Conservation (phyloP, 2,113 vertebrate genomes). For the Protobothrops flavoviridis region DNA sequence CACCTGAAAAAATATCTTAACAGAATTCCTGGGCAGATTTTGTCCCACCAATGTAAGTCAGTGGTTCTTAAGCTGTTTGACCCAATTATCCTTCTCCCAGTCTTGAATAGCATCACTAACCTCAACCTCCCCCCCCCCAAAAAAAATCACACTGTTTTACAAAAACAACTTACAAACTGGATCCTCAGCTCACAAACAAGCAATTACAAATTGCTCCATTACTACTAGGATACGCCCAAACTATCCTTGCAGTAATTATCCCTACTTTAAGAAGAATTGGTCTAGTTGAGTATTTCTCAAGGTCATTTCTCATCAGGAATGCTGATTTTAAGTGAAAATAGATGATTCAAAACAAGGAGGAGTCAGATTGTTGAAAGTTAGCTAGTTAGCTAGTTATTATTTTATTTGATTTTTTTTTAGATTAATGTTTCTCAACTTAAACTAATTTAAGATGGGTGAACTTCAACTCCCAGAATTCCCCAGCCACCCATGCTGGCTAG, state of each 20-base stretch:
- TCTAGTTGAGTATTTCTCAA: background rate
- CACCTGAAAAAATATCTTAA: background rate
- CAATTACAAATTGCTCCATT: background rate
- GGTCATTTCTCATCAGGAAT: background rate
- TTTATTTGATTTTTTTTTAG: background rate
- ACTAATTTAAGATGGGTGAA: background rate
- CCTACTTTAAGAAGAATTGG: background rate
- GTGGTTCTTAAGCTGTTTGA: background rate
- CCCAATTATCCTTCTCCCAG: background rate
- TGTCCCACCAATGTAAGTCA: background rate
- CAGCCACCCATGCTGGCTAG: background rate
- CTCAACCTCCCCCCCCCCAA: rapidly evolving
- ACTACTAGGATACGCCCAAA: background rate
- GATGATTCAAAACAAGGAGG: background rate
- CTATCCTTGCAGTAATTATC: background rate
- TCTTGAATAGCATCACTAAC: background rate
- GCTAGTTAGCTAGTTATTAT: background rate
- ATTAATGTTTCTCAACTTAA: background rate
- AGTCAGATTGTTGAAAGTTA: background rate
- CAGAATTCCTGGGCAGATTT: background rate
- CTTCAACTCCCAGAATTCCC: background rate
- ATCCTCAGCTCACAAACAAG: background rate
- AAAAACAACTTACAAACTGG: background rate
- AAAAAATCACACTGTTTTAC: background rate
- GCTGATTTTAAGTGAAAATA: background rate